Percentiles rank a stretch among this genome's conserved stretches.
These are phyloP conservation scores for Coenonympha arcania DNA, from an alignment of 2,888 invertebrate species.

Conservation along the genomic window DNA sequence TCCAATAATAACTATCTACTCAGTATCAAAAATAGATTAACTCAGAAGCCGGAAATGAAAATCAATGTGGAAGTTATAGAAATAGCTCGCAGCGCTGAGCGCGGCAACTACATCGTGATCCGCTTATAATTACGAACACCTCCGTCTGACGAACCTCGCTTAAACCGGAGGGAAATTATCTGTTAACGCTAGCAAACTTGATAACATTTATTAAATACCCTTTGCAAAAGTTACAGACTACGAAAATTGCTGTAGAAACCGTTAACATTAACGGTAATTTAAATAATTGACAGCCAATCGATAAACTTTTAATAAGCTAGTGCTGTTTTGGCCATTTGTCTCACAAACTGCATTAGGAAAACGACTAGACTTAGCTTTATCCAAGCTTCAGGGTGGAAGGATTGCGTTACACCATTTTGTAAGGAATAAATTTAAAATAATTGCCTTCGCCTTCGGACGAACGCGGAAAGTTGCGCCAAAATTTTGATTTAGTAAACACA, in stretches of 20 bases:
- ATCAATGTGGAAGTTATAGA: constrained; percentile 18
- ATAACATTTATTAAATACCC: too few species aligned
- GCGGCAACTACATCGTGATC: constrained; percentile 19
- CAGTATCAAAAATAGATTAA: background rate
- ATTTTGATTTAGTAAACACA: constrained; percentile 10
- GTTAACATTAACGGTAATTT: too few species aligned
- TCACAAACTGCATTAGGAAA: background rate
- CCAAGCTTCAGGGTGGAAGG: background rate
- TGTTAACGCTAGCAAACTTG: too few species aligned
- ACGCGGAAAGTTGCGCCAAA: constrained; percentile 4
- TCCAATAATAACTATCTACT: too few species aligned
- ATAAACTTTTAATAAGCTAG: too few species aligned
- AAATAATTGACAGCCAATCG: too few species aligned
- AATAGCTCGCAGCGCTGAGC: constrained; percentile 17
- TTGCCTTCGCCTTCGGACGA: constrained; percentile 5
- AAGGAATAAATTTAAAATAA: constrained; percentile 9
- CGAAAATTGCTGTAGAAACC: too few species aligned
- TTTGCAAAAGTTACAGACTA: too few species aligned
- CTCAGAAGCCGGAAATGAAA: constrained; percentile 13
- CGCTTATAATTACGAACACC: constrained; percentile 14
- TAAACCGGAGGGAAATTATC: constrained; percentile 10
- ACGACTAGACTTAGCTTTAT: background rate
- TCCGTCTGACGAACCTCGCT: constrained; percentile 13
- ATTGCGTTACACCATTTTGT: background rate
- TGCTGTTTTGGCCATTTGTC: too few species aligned